Percentiles rank a stretch among this genome's conserved stretches.
Conservation (phyloP, 2,888 invertebrate genomes). For the Andrena flavipes region DNA sequence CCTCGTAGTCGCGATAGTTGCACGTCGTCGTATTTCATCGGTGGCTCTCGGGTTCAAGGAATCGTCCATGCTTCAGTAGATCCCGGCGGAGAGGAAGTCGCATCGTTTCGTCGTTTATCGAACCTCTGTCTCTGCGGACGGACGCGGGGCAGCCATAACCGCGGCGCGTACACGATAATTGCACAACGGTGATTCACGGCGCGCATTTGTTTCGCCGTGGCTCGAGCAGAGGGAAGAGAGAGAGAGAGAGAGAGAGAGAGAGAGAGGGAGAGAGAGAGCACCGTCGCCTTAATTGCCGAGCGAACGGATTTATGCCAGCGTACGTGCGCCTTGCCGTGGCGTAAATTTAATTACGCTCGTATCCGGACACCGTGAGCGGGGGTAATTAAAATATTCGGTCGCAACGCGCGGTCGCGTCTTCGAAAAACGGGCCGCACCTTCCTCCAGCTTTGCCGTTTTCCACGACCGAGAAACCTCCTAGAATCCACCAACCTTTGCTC, state of each 20-base stretch:
- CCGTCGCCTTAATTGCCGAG: slow-evolving; percentile 64
- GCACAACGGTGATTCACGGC: slow-evolving; percentile 64
- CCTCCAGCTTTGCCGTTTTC: not conserved
- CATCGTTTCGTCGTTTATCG: slow-evolving; percentile 30
- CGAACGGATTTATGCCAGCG: slow-evolving; percentile 65
- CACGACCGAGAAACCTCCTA: not conserved
- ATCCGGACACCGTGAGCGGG: slow-evolving; percentile 50
- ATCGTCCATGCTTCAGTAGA: slow-evolving; percentile 1
- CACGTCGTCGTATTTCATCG: not conserved
- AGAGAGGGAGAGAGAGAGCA: no score
- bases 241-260: no score
- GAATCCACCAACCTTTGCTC: slow-evolving; percentile 1
- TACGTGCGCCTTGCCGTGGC: slow-evolving; percentile 54
- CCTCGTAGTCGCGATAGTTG: slow-evolving; percentile 4
- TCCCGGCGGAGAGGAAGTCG: not conserved
- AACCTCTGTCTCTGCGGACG: slow-evolving; percentile 10
- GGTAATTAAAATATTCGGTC: slow-evolving; percentile 64
- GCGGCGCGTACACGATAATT: slow-evolving; percentile 54
- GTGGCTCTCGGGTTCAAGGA: not conserved
- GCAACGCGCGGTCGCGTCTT: slow-evolving; percentile 26
- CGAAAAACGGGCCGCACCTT: not conserved
- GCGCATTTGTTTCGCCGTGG: slow-evolving; percentile 50
- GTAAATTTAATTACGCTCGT: slow-evolving; percentile 66
- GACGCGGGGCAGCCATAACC: slow-evolving; percentile 24
- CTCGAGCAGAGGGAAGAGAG: slow-evolving; percentile 48